Evolutionary conservation across 1,140 invertebrate species (phyloP).

Genomic region (Diabrotica undecimpunctata): DNA sequence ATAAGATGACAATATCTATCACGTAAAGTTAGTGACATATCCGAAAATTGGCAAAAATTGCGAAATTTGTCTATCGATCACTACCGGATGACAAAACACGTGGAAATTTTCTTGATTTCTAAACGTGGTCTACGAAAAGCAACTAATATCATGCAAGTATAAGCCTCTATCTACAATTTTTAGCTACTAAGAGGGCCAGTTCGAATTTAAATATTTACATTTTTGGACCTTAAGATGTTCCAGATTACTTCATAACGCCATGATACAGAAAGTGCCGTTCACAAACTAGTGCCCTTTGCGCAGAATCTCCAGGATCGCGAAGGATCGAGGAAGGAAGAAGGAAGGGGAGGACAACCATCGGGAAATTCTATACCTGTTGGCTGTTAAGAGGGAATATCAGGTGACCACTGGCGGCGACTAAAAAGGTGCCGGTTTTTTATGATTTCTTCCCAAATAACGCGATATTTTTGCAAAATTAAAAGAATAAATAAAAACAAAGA

Average conservation of each 20-base stretch:
- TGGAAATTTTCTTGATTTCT: conserved; percentile 5
- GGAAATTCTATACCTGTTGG: conserved; percentile 2
- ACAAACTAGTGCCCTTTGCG: conserved; percentile 4
- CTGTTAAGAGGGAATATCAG: neutral
- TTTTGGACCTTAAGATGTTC: conserved; percentile 4
- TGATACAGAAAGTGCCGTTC: conserved; percentile 7
- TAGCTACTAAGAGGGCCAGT: neutral
- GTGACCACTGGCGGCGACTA: conserved; percentile 1
- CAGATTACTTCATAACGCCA: conserved; percentile 12
- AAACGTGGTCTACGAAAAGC: neutral
- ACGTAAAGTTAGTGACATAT: no score
- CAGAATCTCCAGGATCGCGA: conserved; percentile 6
- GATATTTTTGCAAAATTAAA: no score
- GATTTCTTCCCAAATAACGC: no score
- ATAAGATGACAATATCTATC: no score
- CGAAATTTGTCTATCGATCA: conserved; percentile 4
- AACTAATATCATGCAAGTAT: conserved; percentile 1
- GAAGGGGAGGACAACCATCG: neutral
- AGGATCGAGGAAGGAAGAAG: conserved; percentile 3
- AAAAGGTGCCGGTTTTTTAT: neutral
- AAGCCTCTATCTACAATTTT: neutral
- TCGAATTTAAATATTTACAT: conserved; percentile 9
- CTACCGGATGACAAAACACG: conserved; percentile 3
- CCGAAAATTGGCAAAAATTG: neutral
- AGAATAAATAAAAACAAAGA: no score